A percentile compares a stretch with the other conserved stretches of the same genome.
These are phyloP conservation scores for Smutsia gigantea DNA, from an alignment of 2,797 vertebrate genomes.

Conservation along the genomic window DNA sequence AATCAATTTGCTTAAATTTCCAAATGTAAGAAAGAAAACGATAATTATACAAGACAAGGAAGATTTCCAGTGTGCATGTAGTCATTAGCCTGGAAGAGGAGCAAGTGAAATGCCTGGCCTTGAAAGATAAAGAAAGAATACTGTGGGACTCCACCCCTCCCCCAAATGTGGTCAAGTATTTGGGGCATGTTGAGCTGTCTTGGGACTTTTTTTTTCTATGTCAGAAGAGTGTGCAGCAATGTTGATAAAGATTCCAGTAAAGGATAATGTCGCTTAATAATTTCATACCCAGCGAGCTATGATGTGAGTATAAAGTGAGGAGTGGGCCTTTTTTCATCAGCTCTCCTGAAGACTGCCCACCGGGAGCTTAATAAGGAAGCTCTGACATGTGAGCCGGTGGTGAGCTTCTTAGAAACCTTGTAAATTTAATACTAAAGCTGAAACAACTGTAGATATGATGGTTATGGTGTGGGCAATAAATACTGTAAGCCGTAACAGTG, in stretches of 20 bases:
- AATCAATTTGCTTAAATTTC: not conserved
- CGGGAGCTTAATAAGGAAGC: not conserved
- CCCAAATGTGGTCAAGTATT: not conserved
- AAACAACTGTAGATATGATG: not conserved
- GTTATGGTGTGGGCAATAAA: too few relatives aligned
- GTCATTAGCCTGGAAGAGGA: not conserved
- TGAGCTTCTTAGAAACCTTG: not conserved
- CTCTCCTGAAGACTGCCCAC: not conserved
- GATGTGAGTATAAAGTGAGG: not conserved
- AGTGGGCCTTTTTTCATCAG: not conserved
- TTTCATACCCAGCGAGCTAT: constrained; percentile 34
- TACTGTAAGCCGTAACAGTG: not conserved
- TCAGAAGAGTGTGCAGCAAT: not conserved
- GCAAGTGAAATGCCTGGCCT: not conserved
- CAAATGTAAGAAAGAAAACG: not conserved
- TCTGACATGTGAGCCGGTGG: too few relatives aligned
- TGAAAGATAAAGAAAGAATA: not conserved
- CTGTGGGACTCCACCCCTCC: not conserved
- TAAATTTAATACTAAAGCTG: not conserved
- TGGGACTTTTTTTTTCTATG: not conserved
- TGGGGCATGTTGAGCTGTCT: too few relatives aligned
- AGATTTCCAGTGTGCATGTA: not conserved
- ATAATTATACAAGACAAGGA: not conserved
- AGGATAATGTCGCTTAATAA: not conserved
- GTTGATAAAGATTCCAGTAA: not conserved